A percentile compares a stretch with the other conserved stretches of the same genome.
Evolutionary conservation across 2,113 vertebrate genomes (phyloP).

Genomic region (Chaetura pelagica): DNA sequence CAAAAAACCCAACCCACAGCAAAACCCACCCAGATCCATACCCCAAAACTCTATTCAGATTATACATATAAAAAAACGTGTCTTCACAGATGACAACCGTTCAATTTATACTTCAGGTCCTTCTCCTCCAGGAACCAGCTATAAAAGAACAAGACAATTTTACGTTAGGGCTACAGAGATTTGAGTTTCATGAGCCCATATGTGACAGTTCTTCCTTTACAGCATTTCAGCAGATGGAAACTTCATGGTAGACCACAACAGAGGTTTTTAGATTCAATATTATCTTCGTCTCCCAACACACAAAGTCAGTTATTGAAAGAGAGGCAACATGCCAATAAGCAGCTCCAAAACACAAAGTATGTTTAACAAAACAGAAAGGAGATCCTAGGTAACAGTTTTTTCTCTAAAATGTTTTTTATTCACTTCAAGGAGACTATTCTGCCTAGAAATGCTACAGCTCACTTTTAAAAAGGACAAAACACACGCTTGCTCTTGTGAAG

Average conservation of each 20-base stretch:
- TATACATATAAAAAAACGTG: background rate
- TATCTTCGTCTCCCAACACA: background rate
- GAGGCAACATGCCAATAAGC: background rate
- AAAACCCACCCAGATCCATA: background rate
- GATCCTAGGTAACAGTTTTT: background rate
- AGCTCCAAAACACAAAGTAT: background rate
- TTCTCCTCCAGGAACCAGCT: conserved; percentile 98
- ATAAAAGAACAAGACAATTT: conserved; percentile 9
- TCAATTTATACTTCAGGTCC: conserved; percentile 90
- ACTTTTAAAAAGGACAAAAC: background rate
- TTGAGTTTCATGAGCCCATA: background rate
- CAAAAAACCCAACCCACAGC: background rate
- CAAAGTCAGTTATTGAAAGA: background rate
- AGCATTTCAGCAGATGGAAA: background rate
- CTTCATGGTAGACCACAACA: background rate
- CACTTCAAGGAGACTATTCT: background rate
- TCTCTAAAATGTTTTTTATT: background rate
- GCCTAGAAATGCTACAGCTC: background rate
- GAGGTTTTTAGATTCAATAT: background rate
- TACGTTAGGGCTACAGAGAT: background rate
- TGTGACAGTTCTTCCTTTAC: background rate
- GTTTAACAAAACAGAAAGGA: background rate
- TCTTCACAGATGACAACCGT: background rate
- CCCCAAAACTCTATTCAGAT: background rate
- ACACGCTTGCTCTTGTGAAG: background rate